Evolutionary conservation across 2,113 vertebrate species (phyloP).

Genomic region (Scalopus aquaticus): DNA sequence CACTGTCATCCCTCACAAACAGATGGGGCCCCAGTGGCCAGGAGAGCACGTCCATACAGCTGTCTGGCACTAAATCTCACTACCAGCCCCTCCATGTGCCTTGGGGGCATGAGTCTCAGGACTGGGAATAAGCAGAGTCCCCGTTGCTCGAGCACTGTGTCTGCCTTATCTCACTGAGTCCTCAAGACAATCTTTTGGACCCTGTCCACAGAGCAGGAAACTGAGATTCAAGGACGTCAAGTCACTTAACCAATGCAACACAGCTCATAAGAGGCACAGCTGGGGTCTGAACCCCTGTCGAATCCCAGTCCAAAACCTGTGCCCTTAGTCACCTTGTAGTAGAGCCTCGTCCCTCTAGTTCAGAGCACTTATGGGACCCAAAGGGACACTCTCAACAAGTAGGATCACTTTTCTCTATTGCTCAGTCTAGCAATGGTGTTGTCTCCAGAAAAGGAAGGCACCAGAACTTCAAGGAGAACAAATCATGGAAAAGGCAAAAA

Average conservation of each 20-base stretch:
- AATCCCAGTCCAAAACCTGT: not conserved
- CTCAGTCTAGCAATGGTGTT: not conserved
- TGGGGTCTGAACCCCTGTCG: not conserved
- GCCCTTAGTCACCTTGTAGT: not conserved
- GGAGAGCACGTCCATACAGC: not conserved
- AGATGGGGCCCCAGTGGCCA: not conserved
- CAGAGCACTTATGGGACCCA: not conserved
- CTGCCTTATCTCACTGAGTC: not conserved
- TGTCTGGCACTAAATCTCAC: not conserved
- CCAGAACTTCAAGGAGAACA: not conserved
- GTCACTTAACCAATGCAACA: not conserved
- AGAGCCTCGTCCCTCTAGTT: not conserved
- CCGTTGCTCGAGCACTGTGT: not conserved
- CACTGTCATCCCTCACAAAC: conserved; percentile 10
- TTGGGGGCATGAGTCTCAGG: not conserved
- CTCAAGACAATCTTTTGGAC: not conserved
- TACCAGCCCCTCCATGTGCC: not conserved
- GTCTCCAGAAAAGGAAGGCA: not conserved
- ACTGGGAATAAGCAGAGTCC: no score
- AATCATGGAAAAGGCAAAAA: not conserved
- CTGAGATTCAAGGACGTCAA: not conserved
- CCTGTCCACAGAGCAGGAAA: not conserved
- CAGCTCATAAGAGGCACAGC: not conserved
- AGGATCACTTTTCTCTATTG: no score
- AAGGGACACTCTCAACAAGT: not conserved